phyloP scores from a whole-genome alignment of 1,140 invertebrate genomes.

The Trachymyrmex cornetzi region DNA sequence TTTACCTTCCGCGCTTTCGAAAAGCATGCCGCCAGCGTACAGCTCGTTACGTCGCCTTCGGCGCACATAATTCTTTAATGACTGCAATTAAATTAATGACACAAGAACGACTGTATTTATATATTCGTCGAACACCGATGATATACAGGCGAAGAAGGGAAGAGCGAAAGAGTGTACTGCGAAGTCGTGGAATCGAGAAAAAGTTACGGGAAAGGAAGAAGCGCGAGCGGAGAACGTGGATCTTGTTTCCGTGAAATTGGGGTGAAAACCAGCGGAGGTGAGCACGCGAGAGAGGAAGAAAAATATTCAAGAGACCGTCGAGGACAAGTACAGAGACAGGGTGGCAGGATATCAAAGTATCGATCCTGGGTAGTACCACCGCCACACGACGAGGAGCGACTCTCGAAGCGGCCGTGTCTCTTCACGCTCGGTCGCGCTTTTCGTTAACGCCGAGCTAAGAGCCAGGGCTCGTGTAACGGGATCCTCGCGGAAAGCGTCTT shows the following conservation, averaged over 20 bases:
- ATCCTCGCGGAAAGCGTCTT: constrained; percentile 81
- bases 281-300: constrained; percentile 67
- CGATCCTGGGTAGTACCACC: constrained; percentile 67
- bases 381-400: constrained; percentile 70
- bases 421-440: constrained; percentile 79
- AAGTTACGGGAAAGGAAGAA: not conserved
- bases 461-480: constrained; percentile 78
- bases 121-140: not conserved
- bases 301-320: constrained; percentile 71
- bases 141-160: not conserved
- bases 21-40: constrained; percentile 20
- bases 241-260: constrained; percentile 72
- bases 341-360: constrained; percentile 76
- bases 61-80: constrained; percentile 50
- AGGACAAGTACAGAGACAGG: constrained; percentile 71
- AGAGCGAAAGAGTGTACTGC: not conserved
- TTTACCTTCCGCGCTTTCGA: constrained; percentile 38
- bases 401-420: constrained; percentile 76
- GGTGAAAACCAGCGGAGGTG: constrained; percentile 68
- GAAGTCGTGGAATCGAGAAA: constrained; percentile 30
- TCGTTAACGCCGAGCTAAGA: constrained; percentile 79
- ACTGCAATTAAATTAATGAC: constrained; percentile 62
- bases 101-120: constrained; percentile 41
- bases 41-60: constrained; percentile 40
- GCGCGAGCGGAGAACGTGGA: constrained; percentile 50